Percentiles rank a stretch among this genome's conserved stretches.
Evolutionary conservation across 2,888 invertebrate species (phyloP).

Genomic region (Orgyia antiqua): DNA sequence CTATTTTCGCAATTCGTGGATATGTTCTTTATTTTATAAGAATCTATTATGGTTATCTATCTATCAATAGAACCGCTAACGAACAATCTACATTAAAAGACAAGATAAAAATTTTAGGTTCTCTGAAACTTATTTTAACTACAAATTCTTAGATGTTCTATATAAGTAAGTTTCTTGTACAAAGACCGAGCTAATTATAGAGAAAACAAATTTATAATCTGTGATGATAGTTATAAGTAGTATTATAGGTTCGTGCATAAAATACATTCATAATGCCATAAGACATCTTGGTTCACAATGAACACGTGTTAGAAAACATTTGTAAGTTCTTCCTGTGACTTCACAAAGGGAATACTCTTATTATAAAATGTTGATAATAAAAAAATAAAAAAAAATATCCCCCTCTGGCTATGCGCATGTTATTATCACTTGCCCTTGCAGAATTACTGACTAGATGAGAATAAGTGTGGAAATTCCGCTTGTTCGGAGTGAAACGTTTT

Average conservation of each 20-base stretch:
- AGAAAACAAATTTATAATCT: conserved; percentile 45
- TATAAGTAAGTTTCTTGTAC: conserved; percentile 20
- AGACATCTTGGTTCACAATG: conserved; percentile 36
- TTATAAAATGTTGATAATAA: conserved; percentile 19
- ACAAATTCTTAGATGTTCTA: conserved; percentile 15
- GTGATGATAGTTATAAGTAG: conserved; percentile 67
- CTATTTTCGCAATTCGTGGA: no score
- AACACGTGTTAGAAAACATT: no score
- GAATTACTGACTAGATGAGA: no score
- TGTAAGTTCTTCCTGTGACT: no score
- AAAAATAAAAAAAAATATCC: conserved; percentile 6
- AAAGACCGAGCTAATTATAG: conserved; percentile 21
- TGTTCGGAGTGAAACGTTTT: no score
- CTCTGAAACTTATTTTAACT: conserved; percentile 20
- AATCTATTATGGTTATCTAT: no score
- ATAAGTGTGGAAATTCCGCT: no score
- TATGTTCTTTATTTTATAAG: conserved; percentile 14
- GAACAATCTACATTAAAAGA: conserved; percentile 4
- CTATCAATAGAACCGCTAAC: conserved; percentile 4
- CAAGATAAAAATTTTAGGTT: conserved; percentile 17
- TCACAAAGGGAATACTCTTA: conserved; percentile 19
- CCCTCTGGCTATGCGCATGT: no score
- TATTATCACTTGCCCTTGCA: no score
- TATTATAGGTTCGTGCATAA: conserved; percentile 42
- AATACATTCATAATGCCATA: conserved; percentile 40